Conservation (phyloP, 2,797 vertebrate species). For the Macrochelys suwanniensis region DNA sequence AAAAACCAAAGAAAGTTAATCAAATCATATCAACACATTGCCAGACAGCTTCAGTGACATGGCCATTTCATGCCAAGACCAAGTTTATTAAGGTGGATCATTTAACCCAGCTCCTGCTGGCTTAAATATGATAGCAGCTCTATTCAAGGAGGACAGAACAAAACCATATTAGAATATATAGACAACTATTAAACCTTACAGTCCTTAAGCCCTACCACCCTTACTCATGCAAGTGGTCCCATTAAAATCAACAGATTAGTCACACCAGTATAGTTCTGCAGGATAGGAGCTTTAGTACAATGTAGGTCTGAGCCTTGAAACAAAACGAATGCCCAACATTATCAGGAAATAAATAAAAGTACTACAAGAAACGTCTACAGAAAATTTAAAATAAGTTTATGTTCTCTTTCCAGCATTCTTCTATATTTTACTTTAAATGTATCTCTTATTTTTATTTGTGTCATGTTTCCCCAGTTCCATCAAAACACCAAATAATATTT, state of each 20-base stretch:
- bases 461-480: not conserved
- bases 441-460: not conserved
- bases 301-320: not conserved
- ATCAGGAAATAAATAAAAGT: not conserved
- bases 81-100: not conserved
- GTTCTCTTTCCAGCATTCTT: not conserved
- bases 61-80: not conserved
- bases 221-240: not conserved
- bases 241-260: not conserved
- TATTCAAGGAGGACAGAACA: not conserved
- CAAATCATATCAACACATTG: constrained; percentile 12
- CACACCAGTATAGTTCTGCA: not conserved
- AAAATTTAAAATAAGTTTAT: not conserved
- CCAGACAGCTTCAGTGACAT: constrained; percentile 12
- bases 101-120: not conserved
- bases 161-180: not conserved
- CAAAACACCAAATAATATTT: not conserved
- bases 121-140: not conserved
- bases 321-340: not conserved
- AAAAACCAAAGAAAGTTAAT: constrained; percentile 42
- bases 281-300: not conserved
- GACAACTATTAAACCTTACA: not conserved
- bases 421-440: not conserved
- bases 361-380: not conserved
- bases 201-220: not conserved